phyloP scores from a whole-genome alignment of 2,888 invertebrate genomes.

The Cheilosia vernalis region DNA sequence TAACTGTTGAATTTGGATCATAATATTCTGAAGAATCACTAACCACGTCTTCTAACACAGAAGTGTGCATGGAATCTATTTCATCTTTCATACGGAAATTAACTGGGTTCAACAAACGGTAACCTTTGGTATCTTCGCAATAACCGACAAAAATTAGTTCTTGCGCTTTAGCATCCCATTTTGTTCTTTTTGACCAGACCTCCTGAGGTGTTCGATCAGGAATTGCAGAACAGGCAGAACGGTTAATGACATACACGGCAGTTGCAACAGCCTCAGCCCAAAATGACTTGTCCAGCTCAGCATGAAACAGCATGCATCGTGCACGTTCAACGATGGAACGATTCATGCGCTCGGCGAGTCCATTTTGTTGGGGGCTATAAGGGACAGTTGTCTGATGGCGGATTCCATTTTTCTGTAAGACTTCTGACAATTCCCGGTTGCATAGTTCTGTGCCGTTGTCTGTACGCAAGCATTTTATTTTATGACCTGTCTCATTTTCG shows the following conservation, averaged over 20 bases:
- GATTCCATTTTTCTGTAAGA: conserved; percentile 77
- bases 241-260: conserved; percentile 19
- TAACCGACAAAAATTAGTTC: conserved; percentile 53
- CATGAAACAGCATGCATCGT: background rate
- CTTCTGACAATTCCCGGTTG: too few species aligned
- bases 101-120: conserved; percentile 33
- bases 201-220: conserved; percentile 27
- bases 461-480: too few species aligned
- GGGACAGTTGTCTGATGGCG: too few species aligned
- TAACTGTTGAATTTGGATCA: too few species aligned
- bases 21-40: background rate
- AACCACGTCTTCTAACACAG: background rate
- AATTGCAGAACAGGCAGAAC: conserved; percentile 20
- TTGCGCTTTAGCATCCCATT: conserved; percentile 16
- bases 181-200: conserved; percentile 40
- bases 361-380: conserved; percentile 80
- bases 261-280: conserved; percentile 35
- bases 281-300: background rate
- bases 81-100: conserved; percentile 10
- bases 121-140: conserved; percentile 43
- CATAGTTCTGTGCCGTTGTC: too few species aligned
- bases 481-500: too few species aligned
- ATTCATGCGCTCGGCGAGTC: conserved; percentile 77
- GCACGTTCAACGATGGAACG: conserved; percentile 23
- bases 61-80: too few species aligned